Evolutionary conservation across 2,888 invertebrate genomes (phyloP), one percentile per base, ranked within the genome.

Genomic region (Cheilosia pagana): DNA sequence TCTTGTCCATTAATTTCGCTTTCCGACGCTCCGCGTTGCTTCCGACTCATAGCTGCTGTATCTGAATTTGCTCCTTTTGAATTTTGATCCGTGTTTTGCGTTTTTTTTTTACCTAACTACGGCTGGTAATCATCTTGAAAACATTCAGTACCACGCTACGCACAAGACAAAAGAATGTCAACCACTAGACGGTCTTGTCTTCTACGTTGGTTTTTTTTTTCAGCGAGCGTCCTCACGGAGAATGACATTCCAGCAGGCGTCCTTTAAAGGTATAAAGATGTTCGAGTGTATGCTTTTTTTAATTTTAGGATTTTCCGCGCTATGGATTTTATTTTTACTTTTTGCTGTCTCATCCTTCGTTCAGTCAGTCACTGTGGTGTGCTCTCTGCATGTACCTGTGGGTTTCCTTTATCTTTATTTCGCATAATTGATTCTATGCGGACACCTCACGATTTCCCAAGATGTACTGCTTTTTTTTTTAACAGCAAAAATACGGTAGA

Each of bases 351-450:
- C 35, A 45, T 59, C 10, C 50, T 31, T 21, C 52, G 77, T 82
- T 65, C 45, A 65, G 53, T 71, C 53, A 67, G 41, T 65, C 39
- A 52, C 63, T 19, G 60, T 79, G 48, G 55, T 50, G 70, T 68
- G 50, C 3, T 50, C 10, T 23, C 8, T 23, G 21, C 19, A 8
- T 23, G 50, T 78, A 74, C 57, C 72, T 79, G 35, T 35, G 79
- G 39, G 45, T 53, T 72, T 63, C 57, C 83, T 78, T 74, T 83
- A 83, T 83, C 83, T 79, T 74, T 83, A 83, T 83, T 83, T 83
- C 79, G 68, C 83, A 83, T 83, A 83, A 83, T 83, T 83, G 83
- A 83, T 83, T 83, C 79, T 45, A 74, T 83, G 63, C 63, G 79
- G 19, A 52, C 63, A 83, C 79, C 83, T 68, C 83, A 78, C 79